Conservation (phyloP, 2,113 vertebrate genomes). For the crab-eating macaque (Macaca fascicularis) region DNA sequence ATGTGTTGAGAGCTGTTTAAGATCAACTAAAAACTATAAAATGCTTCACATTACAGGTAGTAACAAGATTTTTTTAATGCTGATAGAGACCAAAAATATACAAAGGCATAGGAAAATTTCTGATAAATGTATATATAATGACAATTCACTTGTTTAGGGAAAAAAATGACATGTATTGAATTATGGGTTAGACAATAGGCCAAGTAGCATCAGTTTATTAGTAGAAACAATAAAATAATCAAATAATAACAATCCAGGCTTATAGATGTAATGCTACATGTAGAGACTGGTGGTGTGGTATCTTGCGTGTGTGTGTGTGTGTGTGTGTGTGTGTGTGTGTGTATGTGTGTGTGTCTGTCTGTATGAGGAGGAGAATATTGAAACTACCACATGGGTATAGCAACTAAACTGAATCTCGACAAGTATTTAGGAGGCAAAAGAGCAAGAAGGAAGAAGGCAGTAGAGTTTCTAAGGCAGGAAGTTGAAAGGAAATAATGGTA, state of each 20-base stretch:
- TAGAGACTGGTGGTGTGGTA: neutral
- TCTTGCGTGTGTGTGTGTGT: accelerated
- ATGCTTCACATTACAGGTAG: neutral
- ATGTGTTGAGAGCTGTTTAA: neutral
- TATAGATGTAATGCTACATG: neutral
- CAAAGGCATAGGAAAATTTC: neutral
- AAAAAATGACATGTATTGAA: neutral
- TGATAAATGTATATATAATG: neutral
- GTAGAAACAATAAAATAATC: neutral
- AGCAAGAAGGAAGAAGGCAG: neutral
- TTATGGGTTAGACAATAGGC: neutral
- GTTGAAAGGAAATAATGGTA: neutral
- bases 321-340: neutral
- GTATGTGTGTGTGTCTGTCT: neutral
- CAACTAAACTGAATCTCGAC: neutral
- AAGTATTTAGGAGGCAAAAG: neutral
- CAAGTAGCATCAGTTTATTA: neutral
- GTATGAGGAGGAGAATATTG: neutral
- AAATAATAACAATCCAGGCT: neutral
- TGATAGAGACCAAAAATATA: neutral
- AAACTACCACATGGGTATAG: neutral
- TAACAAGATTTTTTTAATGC: neutral
- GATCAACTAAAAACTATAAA: neutral
- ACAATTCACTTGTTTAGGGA: neutral
- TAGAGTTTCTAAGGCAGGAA: neutral